Base-by-base conservation (phyloP, 1,140 invertebrate genomes). In the Vanessa atalanta region DNA sequence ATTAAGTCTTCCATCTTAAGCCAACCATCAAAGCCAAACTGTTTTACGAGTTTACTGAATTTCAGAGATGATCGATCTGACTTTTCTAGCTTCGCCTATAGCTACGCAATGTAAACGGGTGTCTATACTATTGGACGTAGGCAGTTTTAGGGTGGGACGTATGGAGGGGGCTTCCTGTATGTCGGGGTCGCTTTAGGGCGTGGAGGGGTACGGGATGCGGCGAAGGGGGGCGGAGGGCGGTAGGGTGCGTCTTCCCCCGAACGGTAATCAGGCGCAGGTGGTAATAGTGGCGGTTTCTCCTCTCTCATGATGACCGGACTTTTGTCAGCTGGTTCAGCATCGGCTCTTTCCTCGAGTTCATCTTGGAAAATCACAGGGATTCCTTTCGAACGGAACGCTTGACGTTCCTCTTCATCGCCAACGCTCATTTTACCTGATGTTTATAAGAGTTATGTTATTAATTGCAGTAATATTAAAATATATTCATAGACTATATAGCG, bases 331-430 rank as follows among this genome's bases (percentile, higher is more conserved):
- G 96, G 95, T 88, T 96, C 96, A 0, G 88, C 72, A 66, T 93
- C 92, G 1, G 96, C 97, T 84, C 97, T 97, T 83, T 99, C 98
- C 79, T 98, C 97, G 14, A 98, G 93, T 88, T 99, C 98, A 91
- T 99, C 98, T 88, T 96, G 96, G 90, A 99, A 98, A 79, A 99
- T 99, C 8, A 99, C 97, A 1, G 98, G 98, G 80, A 98, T 97
- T 60, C 97, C 97, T 92, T 98, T 98, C 77, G 96, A 97, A 11
- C 97, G 94, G 92, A 98, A 98, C 66, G 94, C 96, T 89, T 96
- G 95, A 61, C 96, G 94, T 80, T 96, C 96, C 81, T 97, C 96
- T 77, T 97, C 96, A 78, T 97, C 95, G 20, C 95, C 95, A 6
- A 94, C 91, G 79, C 91, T 93, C 93, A 93, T 93, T 88, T 93